These are phyloP conservation scores for Chaenodraco wilsoni DNA, from an alignment of 2,797 vertebrate genomes.

Conservation along the genomic window DNA sequence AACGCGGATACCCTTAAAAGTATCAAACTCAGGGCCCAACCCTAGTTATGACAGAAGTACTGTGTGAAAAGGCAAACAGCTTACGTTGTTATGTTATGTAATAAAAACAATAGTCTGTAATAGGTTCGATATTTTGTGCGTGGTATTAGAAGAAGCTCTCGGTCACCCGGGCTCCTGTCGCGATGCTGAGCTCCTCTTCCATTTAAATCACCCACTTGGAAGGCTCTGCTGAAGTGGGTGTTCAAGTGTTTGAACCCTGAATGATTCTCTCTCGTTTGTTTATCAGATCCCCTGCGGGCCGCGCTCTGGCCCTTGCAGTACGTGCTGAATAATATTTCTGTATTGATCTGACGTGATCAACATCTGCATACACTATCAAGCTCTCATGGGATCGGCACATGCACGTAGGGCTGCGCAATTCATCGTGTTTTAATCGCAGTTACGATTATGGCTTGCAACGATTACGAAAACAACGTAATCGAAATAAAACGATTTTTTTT, in stretches of 20 bases:
- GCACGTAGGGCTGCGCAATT: neutral
- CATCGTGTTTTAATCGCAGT: too few relatives aligned
- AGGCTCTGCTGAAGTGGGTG: slow-evolving; percentile 75
- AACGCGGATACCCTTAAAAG: too few relatives aligned
- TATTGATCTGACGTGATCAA: slow-evolving; percentile 33
- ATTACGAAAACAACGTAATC: too few relatives aligned
- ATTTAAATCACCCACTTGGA: slow-evolving; percentile 81
- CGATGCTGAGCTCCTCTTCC: slow-evolving; percentile 53
- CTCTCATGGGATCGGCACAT: slow-evolving; percentile 45
- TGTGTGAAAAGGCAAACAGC: neutral
- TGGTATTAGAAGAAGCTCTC: slow-evolving; percentile 24
- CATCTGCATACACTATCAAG: slow-evolving; percentile 67
- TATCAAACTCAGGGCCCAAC: too few relatives aligned
- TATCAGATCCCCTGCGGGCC: slow-evolving; percentile 71
- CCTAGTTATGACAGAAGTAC: neutral
- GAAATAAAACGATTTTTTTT: too few relatives aligned
- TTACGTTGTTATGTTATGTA: neutral
- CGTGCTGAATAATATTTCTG: slow-evolving; percentile 61
- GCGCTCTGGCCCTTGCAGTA: slow-evolving; percentile 68
- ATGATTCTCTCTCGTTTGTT: slow-evolving; percentile 81
- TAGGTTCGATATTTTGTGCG: neutral
- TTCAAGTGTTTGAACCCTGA: slow-evolving; percentile 82
- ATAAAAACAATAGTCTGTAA: neutral
- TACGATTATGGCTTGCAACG: too few relatives aligned
- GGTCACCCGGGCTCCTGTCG: slow-evolving; percentile 55